Evolutionary conservation across 2,113 vertebrate genomes (phyloP).

Genomic region (Osmerus mordax): DNA sequence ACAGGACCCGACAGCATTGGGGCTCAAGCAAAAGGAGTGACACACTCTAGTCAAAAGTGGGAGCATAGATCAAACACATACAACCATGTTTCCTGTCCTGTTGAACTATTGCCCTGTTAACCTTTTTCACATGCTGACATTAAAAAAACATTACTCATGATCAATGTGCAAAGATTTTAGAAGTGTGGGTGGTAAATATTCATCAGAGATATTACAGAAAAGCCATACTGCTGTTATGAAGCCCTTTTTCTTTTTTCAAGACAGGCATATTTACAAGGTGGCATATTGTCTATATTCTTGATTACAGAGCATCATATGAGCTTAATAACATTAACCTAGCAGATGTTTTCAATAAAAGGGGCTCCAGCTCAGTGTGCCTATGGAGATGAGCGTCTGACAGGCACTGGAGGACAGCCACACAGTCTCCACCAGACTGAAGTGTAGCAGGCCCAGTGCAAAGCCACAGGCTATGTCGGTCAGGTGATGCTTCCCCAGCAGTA

Average conservation of each 20-base stretch:
- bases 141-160: too few species aligned
- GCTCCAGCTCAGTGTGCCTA: conserved; percentile 78
- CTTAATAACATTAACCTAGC: conserved; percentile 28
- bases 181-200: too few species aligned
- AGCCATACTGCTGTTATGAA: too few species aligned
- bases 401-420: conserved; percentile 92
- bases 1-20: not conserved
- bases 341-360: conserved; percentile 57
- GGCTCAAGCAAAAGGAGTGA: not conserved
- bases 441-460: conserved; percentile 86
- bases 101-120: too few species aligned
- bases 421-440: conserved; percentile 90
- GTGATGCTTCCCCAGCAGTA: conserved; percentile 91
- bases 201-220: too few species aligned
- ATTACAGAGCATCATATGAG: conserved; percentile 13
- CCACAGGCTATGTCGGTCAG: conserved; percentile 89
- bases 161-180: too few species aligned
- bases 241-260: too few species aligned
- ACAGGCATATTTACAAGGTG: not conserved
- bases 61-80: too few species aligned
- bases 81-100: too few species aligned
- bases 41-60: not conserved
- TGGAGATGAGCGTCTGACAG: conserved; percentile 91
- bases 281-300: not conserved
- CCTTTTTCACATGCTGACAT: too few species aligned